Percentiles rank a stretch among this genome's conserved stretches.
Conservation (phyloP, 2,113 vertebrate species). For the Melospiza georgiana region DNA sequence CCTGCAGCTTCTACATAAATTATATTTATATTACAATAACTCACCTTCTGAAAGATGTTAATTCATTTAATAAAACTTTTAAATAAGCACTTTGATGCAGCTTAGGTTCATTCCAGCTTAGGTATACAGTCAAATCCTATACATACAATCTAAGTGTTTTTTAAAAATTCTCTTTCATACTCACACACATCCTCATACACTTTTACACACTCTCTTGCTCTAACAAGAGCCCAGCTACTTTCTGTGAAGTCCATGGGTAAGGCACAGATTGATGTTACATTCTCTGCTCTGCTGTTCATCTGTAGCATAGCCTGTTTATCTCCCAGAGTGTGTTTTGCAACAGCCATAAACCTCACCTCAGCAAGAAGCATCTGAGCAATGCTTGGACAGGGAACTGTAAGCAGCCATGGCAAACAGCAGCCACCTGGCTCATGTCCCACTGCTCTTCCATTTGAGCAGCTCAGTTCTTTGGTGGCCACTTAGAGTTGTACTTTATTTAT, state of each 20-base stretch:
- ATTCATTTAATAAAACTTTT: background rate
- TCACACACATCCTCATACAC: background rate
- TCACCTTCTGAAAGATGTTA: background rate
- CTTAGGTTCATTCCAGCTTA: background rate
- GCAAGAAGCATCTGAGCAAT: background rate
- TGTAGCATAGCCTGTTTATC: slow-evolving; percentile 6
- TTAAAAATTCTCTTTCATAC: background rate
- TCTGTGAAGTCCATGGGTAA: background rate
- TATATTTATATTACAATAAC: background rate
- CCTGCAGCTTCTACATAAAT: background rate
- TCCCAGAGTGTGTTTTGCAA: background rate
- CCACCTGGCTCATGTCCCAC: slow-evolving; percentile 21
- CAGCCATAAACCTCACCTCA: slow-evolving; percentile 30
- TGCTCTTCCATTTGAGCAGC: background rate
- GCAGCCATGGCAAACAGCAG: slow-evolving; percentile 63
- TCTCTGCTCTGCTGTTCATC: background rate
- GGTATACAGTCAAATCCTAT: background rate
- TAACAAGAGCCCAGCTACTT: background rate
- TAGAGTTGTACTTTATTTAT: slow-evolving; percentile 58
- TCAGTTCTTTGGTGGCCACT: slow-evolving; percentile 62
- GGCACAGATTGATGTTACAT: background rate
- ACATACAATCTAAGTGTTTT: background rate
- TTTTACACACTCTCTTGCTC: background rate
- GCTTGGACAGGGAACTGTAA: background rate
- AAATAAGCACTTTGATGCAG: background rate